A percentile compares a stretch with the other conserved stretches of the same genome.
phyloP scores from a whole-genome alignment of 2,888 invertebrate species.

The Papilio demoleus region DNA sequence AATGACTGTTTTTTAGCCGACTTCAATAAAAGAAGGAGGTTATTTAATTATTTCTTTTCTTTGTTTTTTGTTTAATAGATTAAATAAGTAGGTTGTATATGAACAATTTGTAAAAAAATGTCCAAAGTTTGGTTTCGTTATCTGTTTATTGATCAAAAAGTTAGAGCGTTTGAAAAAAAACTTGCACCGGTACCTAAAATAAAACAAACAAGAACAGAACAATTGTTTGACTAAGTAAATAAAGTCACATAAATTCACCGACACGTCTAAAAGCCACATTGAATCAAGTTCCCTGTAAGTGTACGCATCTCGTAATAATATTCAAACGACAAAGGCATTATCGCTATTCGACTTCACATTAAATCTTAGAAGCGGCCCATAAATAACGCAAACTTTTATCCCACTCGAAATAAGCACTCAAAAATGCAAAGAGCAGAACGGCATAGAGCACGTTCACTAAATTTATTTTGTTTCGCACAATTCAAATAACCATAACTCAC shows the following conservation, averaged over 20 bases:
- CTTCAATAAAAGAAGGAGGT: not conserved
- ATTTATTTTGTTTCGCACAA: slow-evolving; percentile 84
- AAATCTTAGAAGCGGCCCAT: slow-evolving; percentile 79
- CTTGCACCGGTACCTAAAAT: no score
- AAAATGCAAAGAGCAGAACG: slow-evolving; percentile 84
- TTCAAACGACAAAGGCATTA: slow-evolving; percentile 76
- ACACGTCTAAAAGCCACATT: slow-evolving; percentile 20
- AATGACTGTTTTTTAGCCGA: no score
- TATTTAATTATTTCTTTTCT: no score
- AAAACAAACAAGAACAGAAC: not conserved
- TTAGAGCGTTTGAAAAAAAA: no score
- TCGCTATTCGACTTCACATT: slow-evolving; percentile 83
- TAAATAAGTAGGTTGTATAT: no score
- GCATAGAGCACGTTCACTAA: slow-evolving; percentile 82
- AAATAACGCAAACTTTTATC: slow-evolving; percentile 83
- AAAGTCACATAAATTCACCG: slow-evolving; percentile 15
- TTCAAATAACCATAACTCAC: slow-evolving; percentile 84
- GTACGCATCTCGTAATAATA: slow-evolving; percentile 56
- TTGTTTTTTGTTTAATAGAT: no score
- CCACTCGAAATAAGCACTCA: slow-evolving; percentile 83
- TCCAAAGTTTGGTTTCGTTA: no score
- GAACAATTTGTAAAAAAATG: no score
- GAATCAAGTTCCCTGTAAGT: slow-evolving; percentile 24
- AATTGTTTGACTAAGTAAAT: not conserved
- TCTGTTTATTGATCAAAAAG: no score